Evolutionary conservation across 2,888 invertebrate species (phyloP).

Genomic region (Polyploca ridens): DNA sequence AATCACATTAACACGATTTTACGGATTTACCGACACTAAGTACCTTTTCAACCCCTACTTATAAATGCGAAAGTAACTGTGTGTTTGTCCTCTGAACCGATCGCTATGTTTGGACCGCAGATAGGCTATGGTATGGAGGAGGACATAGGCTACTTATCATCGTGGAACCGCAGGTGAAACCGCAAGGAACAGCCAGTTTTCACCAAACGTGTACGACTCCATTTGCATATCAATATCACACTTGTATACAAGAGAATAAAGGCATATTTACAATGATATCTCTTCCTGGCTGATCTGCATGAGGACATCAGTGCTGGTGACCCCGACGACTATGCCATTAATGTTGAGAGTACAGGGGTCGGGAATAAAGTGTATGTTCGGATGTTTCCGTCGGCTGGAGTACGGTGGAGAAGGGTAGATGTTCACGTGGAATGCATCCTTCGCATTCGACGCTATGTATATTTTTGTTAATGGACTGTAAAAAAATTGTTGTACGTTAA

Average conservation of each 20-base stretch:
- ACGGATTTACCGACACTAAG: too few species aligned
- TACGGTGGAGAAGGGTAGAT: slow-evolving; percentile 94
- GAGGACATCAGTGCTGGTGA: slow-evolving; percentile 93
- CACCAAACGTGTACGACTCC: too few species aligned
- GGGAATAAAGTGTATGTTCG: slow-evolving; percentile 88
- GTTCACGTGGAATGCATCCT: slow-evolving; percentile 91
- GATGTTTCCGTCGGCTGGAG: slow-evolving; percentile 78
- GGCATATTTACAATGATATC: slow-evolving; percentile 86
- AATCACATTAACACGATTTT: too few species aligned
- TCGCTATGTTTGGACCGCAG: too few species aligned
- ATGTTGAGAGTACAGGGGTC: slow-evolving; percentile 93
- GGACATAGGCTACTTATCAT: too few species aligned
- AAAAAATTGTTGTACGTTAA: slow-evolving; percentile 27
- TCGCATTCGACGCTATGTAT: slow-evolving; percentile 89
- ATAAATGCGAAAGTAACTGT: too few species aligned
- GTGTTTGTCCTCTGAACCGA: too few species aligned
- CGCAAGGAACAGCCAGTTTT: too few species aligned
- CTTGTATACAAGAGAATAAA: background rate
- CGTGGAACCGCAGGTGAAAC: too few species aligned
- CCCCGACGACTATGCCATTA: slow-evolving; percentile 90
- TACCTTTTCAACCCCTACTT: too few species aligned
- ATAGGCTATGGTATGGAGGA: too few species aligned
- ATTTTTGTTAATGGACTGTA: slow-evolving; percentile 87
- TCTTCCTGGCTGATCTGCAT: slow-evolving; percentile 93
- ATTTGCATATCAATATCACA: too few species aligned